Evolutionary conservation across 92 coral and sea anemone species (phyloP), one percentile per base, ranked within the genome.

Genomic region (Metridium senile): DNA sequence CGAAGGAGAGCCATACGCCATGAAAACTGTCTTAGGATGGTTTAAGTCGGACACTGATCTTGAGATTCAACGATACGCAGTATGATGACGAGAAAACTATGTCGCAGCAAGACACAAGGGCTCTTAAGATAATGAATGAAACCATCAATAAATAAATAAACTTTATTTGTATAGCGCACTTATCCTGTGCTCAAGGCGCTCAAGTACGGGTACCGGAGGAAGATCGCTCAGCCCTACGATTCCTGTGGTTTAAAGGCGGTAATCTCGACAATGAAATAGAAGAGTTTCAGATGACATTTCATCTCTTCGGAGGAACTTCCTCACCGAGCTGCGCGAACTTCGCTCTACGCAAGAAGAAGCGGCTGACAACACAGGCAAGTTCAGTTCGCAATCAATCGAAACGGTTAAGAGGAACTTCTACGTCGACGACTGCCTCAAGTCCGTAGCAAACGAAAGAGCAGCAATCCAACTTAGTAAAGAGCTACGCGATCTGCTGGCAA

Each of bases 321-420:
- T 82, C 75, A 26, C 86, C 80, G 23, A 81, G 85, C 75, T 80
- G 85, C 58, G 85, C 79, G 43, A 71, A 71, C 74, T 81, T 71
- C 35, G 80, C 86, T 47, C 67, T 81, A 33, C 77, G 29, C 20
- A 62, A 72, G 74, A 81, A 68, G 27, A n/a, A n/a, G 80, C 74
- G 52, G 67, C 26, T 28, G 86, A 81, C 77, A 73, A 81, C 63
- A 16, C 51, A 54, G 78, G 23, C 10, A 16, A 49, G 26, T 72
- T 72, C 78, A 51, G 65, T 58, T 6, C 66, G 1, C 33, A 47
- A 19, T 39, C 78, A 28, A 66, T 51, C 18, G 23, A 34, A 72
- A 72, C n/a, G n/a, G n/a, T n/a, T n/a, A n/a, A n/a, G n/a, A n/a
- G n/a, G n/a, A n/a, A n/a, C n/a, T n/a, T n/a, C n/a, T n/a, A n/a